These are phyloP conservation scores for Bothrops jararaca DNA, from an alignment of 2,113 vertebrate species.

Conservation along the genomic window DNA sequence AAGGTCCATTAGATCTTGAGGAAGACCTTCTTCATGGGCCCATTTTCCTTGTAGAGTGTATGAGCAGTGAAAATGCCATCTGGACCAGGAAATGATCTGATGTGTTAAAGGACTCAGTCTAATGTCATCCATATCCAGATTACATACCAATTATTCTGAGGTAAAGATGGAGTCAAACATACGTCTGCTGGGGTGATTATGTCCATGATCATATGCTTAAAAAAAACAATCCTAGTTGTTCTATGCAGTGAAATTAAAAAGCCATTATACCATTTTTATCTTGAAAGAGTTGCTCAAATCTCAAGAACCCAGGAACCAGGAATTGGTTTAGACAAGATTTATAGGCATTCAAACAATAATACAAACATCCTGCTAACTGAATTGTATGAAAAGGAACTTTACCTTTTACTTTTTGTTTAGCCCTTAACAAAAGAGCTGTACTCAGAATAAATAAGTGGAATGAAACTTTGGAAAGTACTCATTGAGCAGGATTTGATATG, in stretches of 20 bases:
- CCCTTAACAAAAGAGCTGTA: background rate
- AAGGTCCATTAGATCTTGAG: background rate
- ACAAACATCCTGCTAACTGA: background rate
- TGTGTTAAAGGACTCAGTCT: background rate
- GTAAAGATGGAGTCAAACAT: background rate
- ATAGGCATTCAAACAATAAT: no score
- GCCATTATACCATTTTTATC: no score
- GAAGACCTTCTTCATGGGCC: background rate
- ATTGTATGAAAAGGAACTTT: background rate
- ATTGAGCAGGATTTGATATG: background rate
- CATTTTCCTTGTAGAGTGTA: background rate
- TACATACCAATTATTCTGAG: background rate
- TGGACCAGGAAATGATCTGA: background rate
- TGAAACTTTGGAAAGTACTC: background rate
- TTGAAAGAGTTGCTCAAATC: no score
- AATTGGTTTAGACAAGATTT: no score
- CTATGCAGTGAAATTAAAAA: background rate
- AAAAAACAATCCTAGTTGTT: background rate
- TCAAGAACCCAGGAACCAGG: no score
- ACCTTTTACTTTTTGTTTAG: slow-evolving; percentile 13
- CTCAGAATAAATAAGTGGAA: background rate
- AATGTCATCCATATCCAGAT: background rate
- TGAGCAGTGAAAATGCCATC: background rate
- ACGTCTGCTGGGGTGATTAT: background rate
- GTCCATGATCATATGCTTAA: background rate